These are phyloP conservation scores for Amia ocellicauda DNA, from an alignment of 2,113 vertebrate genomes.

Conservation along the genomic window DNA sequence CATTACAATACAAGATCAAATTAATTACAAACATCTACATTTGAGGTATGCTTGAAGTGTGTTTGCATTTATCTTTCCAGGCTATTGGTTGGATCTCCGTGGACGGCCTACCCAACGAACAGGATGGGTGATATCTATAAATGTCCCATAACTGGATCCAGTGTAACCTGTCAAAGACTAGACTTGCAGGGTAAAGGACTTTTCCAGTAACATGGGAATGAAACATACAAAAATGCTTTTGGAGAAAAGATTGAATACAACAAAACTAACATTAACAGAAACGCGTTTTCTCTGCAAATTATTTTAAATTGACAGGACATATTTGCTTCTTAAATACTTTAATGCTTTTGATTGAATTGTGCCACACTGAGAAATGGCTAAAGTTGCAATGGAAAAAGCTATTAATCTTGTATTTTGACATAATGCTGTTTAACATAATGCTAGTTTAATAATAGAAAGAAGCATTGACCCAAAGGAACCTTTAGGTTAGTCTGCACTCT, in stretches of 20 bases:
- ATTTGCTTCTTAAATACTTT: background rate
- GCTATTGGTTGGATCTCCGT: constrained; percentile 85
- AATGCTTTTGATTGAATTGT: background rate
- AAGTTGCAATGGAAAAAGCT: too few relatives aligned
- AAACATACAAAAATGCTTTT: constrained; percentile 7
- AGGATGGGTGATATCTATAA: constrained; percentile 85
- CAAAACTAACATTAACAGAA: too few relatives aligned
- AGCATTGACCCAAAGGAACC: too few relatives aligned
- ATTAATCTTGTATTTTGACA: too few relatives aligned
- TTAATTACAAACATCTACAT: too few relatives aligned
- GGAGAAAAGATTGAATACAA: constrained; percentile 12
- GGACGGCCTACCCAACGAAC: constrained; percentile 78
- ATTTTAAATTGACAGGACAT: constrained; percentile 2
- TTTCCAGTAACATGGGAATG: constrained; percentile 7
- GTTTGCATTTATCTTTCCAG: constrained; percentile 53
- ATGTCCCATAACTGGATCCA: constrained; percentile 63
- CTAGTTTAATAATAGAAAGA: too few relatives aligned
- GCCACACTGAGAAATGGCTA: too few relatives aligned
- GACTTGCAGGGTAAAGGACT: constrained; percentile 72
- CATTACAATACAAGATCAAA: too few relatives aligned
- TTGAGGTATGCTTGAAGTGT: too few relatives aligned
- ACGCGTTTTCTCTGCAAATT: background rate
- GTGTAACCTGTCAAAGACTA: constrained; percentile 70
- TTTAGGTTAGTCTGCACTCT: too few relatives aligned
- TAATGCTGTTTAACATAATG: too few relatives aligned